Evolutionary conservation across 1,140 invertebrate genomes (phyloP).

Genomic region (Drosophila orosa): DNA sequence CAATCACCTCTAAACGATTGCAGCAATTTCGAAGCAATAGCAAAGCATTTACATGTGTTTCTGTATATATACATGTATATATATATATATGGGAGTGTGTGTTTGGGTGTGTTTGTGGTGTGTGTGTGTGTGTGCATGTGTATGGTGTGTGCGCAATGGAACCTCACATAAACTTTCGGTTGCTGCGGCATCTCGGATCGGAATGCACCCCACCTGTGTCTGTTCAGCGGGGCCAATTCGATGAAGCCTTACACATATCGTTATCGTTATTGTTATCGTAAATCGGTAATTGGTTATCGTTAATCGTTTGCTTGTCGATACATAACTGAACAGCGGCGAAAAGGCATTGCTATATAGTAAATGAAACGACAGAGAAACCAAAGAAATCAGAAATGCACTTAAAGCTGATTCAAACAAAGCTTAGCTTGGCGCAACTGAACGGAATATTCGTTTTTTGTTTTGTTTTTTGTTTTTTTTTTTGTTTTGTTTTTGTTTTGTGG

Average conservation of each 20-base stretch:
- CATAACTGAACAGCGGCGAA: conserved; percentile 43
- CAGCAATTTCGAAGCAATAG: conserved; percentile 63
- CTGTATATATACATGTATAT: conserved; percentile 18
- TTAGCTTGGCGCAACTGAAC: conserved; percentile 55
- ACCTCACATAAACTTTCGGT: conserved; percentile 52
- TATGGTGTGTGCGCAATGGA: conserved; percentile 67
- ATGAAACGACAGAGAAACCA: conserved; percentile 39
- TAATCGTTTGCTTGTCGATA: conserved; percentile 33
- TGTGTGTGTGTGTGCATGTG: conserved; percentile 28
- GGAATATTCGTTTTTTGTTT: conserved; percentile 26
- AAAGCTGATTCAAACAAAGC: conserved; percentile 59
- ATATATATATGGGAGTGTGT: conserved; percentile 10
- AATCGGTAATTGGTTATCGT: conserved; percentile 32
- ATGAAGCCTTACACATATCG: conserved; percentile 20
- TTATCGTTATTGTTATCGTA: conserved; percentile 32
- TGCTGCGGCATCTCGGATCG: conserved; percentile 22
- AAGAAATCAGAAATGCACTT: conserved; percentile 47
- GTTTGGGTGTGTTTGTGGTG: conserved; percentile 3
- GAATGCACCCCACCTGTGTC: conserved; percentile 26
- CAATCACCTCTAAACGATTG: conserved; percentile 37
- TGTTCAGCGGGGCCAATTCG: conserved; percentile 26
- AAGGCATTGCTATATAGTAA: conserved; percentile 58
- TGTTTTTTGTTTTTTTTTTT: conserved; percentile 10
- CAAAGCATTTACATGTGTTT: conserved; percentile 50
- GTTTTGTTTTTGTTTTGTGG: conserved; percentile 8